Base-by-base conservation (phyloP, 2,113 vertebrate genomes). In the Dascyllus trimaculatus region DNA sequence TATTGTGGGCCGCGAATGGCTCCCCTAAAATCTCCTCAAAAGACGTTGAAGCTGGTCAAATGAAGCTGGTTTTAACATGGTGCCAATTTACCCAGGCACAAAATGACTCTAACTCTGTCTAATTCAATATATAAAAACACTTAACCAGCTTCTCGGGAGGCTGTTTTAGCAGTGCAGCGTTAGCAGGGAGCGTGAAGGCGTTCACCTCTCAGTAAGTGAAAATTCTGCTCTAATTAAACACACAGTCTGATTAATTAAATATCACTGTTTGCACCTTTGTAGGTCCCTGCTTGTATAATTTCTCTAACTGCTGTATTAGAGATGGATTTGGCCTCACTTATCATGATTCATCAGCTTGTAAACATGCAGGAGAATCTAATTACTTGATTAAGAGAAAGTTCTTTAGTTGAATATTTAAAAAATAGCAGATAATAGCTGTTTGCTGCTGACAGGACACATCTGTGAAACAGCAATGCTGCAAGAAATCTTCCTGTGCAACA, bases 81-180 rank as follows among this genome's bases (percentile, higher is more conserved):
- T 48, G 63, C 45, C 48, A 76, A 35, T 90, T 82, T 78, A 68
- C 24, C 26, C 64, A 32, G 78, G 75, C 6, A 11, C 75, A 72
- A 78, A 75, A 85, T 64, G 15, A 67, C 58, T 78, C 71, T 60
- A 4, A n/a, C 67, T 65, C 64, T 65, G 52, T 74, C 69, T 81
- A 71, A 86, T 81, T 80, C 67, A 69, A 58, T 70, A 69, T 45
- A 54, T 26, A 73, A 75, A 84, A 75, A 84, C 73, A 79, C 74
- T 79, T 66, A 76, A 76, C 62, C 45, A 18, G 71, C 51, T 48
- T 78, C 45, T 80, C 29, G 29, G 46, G 71, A 61, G 48, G n/a
- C 21, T 67, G 26, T 4, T 48, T 17, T 25, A 52, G 32, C 69
- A 29, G 2, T 65, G 56, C 46, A 21, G 45, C 22, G 25, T n/a